These are phyloP conservation scores for Lepidotrigona ventralis DNA, from an alignment of 1,140 invertebrate species.

Conservation along the genomic window DNA sequence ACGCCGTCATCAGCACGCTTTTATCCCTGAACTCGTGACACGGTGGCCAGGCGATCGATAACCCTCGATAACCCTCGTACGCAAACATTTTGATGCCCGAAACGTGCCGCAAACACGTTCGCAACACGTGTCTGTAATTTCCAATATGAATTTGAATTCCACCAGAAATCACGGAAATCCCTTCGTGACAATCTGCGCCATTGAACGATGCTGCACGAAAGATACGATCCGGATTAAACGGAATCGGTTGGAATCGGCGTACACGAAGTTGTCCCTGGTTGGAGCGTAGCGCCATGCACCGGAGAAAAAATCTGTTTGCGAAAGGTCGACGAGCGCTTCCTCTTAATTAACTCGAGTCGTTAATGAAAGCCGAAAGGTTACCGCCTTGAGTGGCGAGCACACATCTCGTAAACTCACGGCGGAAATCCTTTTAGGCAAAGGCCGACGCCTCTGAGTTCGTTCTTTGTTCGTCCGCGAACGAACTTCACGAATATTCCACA, in stretches of 20 bases:
- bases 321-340: slow-evolving; percentile 42
- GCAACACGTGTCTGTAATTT: neutral
- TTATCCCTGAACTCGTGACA: slow-evolving; percentile 64
- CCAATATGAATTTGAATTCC: neutral
- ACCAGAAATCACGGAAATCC: neutral
- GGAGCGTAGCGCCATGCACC: neutral
- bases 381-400: slow-evolving; percentile 44
- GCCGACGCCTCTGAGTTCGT: slow-evolving; percentile 23
- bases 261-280: no score
- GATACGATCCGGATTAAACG: no score
- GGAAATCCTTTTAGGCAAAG: slow-evolving; percentile 37
- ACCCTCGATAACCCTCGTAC: slow-evolving; percentile 64
- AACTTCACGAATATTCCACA: slow-evolving; percentile 9
- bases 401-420: slow-evolving; percentile 32
- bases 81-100: slow-evolving; percentile 67
- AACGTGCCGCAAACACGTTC: neutral
- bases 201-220: neutral
- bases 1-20: slow-evolving; percentile 42
- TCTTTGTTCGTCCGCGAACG: slow-evolving; percentile 26
- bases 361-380: slow-evolving; percentile 51
- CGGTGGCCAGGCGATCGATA: slow-evolving; percentile 67
- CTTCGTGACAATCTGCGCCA: neutral
- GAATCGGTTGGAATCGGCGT: no score
- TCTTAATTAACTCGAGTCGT: slow-evolving; percentile 47
- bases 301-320: slow-evolving; percentile 37